Evolutionary conservation across 92 coral and sea anemone genomes (phyloP).

Genomic region (Heteractis magnifica): DNA sequence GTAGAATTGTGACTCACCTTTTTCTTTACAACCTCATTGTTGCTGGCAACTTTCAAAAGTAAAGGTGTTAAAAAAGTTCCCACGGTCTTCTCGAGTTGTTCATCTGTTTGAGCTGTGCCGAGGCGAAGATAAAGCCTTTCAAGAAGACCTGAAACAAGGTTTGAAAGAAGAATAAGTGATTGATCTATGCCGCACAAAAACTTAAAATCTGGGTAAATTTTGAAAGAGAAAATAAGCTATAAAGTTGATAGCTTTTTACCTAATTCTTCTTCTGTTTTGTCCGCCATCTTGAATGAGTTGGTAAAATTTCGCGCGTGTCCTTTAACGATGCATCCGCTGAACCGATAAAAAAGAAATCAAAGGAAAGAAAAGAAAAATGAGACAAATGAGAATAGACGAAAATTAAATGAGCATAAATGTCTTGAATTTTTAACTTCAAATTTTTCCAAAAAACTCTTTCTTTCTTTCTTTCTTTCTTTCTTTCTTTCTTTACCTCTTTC

Average conservation of each 20-base stretch:
- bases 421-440: too few relatives aligned
- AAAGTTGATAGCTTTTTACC: constrained; percentile 34
- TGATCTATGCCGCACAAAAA: background rate
- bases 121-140: constrained; percentile 95
- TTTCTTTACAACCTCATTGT: constrained; percentile 72
- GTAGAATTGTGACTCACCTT: constrained; percentile 49
- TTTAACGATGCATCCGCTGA: constrained; percentile 55
- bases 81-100: constrained; percentile 79
- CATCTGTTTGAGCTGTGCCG: constrained; percentile 85
- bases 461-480: too few relatives aligned
- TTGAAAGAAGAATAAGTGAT: background rate
- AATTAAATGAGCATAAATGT: too few relatives aligned
- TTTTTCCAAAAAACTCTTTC: too few relatives aligned
- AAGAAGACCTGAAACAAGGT: constrained; percentile 61
- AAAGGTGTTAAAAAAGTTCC: constrained; percentile 82
- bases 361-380: background rate
- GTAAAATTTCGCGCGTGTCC: constrained; percentile 29
- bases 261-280: constrained; percentile 57
- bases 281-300: constrained; percentile 70
- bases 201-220: background rate
- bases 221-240: constrained; percentile 5
- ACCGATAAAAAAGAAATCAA: constrained; percentile 7
- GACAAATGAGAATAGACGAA: too few relatives aligned
- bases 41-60: constrained; percentile 82
- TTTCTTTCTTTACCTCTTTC: too few relatives aligned